Evolutionary conservation across 2,888 invertebrate species (phyloP), one percentile per base, ranked within the genome.

Genomic region (Patella depressa): DNA sequence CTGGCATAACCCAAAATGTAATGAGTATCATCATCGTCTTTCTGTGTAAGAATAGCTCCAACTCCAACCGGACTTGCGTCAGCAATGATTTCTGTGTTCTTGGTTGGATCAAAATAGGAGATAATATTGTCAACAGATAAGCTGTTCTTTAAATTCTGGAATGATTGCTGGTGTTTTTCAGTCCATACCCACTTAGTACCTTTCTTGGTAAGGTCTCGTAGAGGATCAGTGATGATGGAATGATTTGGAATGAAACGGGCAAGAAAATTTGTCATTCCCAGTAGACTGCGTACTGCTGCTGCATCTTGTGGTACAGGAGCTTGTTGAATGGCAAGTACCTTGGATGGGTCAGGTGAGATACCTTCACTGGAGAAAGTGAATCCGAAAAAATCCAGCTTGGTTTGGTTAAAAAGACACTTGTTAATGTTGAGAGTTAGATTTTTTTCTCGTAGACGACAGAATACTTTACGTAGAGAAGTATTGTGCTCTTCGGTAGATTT

Each of bases 401-500:
- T 11, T 15, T 19, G 29, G 7, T 71, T 71, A 17, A 45, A 71
- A 12, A 19, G 14, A 19, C 34, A 19, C 2, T 71, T 19, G 11
- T 3, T 17, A 17, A 59, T 17, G 17, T 59, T 12, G 2, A 12
- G 17, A 19, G 14, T 15, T 9, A 59, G 17, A 15, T 24, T 59
- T 15, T 15, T 59, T 15, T 15, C 59, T 59, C 4, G 59, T 15
- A 15, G 71, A 12, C 17, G 81, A 73, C 77, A 74, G 74, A 81
- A 81, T 45, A 88, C 87, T 75, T 80, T 71, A 45, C 79, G 54
- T 29, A 91, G 75, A 14, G 86, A 78, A 45, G 53, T 65, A 78
- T 91, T 87, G 76, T 90, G 90, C 71, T 89, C 85, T 71, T 82
- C 53, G 74, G 81, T 76, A 11, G 77, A 79, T 77, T 79, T 84